Percentiles rank a stretch among this genome's conserved stretches.
These are phyloP conservation scores for Hoplias malabaricus DNA, from an alignment of 2,113 vertebrate genomes.

Conservation along the genomic window DNA sequence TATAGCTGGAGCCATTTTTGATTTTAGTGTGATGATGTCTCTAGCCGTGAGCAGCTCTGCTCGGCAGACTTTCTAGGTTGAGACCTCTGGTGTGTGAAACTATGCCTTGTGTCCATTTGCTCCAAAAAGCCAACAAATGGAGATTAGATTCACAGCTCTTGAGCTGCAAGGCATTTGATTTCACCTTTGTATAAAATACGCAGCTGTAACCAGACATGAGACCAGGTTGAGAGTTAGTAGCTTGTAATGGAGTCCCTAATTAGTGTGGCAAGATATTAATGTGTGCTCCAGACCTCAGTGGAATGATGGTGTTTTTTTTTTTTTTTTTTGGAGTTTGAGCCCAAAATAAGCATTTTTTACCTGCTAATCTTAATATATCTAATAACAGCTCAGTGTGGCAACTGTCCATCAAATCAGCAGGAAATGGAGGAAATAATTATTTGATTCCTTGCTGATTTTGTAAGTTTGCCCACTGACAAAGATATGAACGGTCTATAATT, in stretches of 20 bases:
- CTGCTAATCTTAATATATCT: constrained; percentile 22
- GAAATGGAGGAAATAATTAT: too few relatives aligned
- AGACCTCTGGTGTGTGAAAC: constrained; percentile 23
- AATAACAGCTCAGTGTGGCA: constrained; percentile 10
- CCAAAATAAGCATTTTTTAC: constrained; percentile 44
- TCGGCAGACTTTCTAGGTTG: constrained; percentile 42
- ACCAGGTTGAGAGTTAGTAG: constrained; percentile 22
- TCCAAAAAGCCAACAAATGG: constrained; percentile 30
- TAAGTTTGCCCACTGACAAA: too few relatives aligned
- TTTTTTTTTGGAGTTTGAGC: constrained; percentile 28
- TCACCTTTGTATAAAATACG: constrained; percentile 34
- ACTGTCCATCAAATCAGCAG: constrained; percentile 4
- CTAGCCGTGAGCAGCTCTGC: constrained; percentile 43
- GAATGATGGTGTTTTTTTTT: constrained; percentile 36
- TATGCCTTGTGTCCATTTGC: constrained; percentile 29
- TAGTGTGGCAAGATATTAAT: constrained; percentile 31
- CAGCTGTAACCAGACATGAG: constrained; percentile 3
- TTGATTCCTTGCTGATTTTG: too few relatives aligned
- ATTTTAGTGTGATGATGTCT: constrained; percentile 33
- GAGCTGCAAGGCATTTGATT: constrained; percentile 41
- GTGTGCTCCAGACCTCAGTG: constrained; percentile 13
- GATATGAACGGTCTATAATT: too few relatives aligned
- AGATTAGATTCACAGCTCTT: constrained; percentile 16
- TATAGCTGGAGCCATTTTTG: constrained; percentile 18
- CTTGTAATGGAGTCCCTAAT: constrained; percentile 41